These are phyloP conservation scores for Cheilosia soror DNA, from an alignment of 2,888 invertebrate species.

Conservation along the genomic window DNA sequence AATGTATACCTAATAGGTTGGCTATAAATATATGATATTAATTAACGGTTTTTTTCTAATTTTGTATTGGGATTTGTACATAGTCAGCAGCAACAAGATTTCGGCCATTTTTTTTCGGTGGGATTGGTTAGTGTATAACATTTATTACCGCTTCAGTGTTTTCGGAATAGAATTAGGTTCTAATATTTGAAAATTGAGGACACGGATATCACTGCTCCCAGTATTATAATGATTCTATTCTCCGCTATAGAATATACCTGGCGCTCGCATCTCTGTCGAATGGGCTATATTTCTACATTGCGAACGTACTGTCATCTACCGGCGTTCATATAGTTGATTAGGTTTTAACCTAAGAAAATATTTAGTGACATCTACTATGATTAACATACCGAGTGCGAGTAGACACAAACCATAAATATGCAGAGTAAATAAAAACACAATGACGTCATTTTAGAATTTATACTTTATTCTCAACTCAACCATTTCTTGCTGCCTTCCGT, in stretches of 20 bases:
- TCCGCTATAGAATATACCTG: background rate
- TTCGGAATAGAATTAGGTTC: background rate
- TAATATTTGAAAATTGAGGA: background rate
- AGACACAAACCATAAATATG: too few species aligned
- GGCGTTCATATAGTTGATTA: background rate
- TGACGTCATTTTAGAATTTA: background rate
- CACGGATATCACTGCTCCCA: background rate
- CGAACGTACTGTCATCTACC: background rate
- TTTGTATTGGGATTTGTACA: too few species aligned
- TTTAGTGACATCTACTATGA: too few species aligned
- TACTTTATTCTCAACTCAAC: constrained; percentile 64
- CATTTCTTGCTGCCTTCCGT: constrained; percentile 87
- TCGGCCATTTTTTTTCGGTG: too few species aligned
- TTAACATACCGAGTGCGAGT: too few species aligned
- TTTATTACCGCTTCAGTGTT: background rate
- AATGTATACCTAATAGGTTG: too few species aligned
- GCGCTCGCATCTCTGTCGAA: background rate
- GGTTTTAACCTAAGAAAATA: background rate
- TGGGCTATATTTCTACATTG: background rate
- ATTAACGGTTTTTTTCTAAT: too few species aligned
- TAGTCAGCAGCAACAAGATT: too few species aligned
- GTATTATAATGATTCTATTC: background rate
- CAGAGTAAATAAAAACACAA: background rate
- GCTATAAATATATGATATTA: too few species aligned
- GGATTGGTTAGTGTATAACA: background rate